Evolutionary conservation across 2,113 vertebrate species (phyloP).

Genomic region (Desmodus rotundus): DNA sequence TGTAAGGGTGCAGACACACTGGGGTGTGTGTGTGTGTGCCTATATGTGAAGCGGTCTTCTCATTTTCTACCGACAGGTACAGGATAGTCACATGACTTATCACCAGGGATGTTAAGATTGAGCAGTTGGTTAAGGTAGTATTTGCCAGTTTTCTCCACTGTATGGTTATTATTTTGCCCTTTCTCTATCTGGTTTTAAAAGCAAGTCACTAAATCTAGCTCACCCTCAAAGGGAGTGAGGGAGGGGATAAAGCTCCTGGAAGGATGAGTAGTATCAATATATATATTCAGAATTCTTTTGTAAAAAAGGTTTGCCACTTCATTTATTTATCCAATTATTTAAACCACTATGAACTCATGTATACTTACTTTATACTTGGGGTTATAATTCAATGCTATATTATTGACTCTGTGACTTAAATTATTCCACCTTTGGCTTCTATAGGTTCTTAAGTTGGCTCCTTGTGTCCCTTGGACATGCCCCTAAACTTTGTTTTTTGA

Average conservation of each 20-base stretch:
- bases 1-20: neutral
- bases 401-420: neutral
- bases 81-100: neutral
- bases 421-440: neutral
- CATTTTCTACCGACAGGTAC: neutral
- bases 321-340: neutral
- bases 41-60: neutral
- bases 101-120: neutral
- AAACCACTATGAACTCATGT: neutral
- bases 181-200: neutral
- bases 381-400: neutral
- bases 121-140: neutral
- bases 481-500: neutral
- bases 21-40: neutral
- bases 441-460: neutral
- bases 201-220: neutral
- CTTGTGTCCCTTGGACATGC: neutral
- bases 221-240: neutral
- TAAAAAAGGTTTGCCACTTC: neutral
- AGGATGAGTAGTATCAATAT: neutral
- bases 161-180: neutral
- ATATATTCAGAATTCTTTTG: neutral
- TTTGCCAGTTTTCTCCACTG: neutral
- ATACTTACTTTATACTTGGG: neutral
- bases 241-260: neutral